Evolutionary conservation across 2,113 vertebrate species (phyloP).

Genomic region (human): DNA sequence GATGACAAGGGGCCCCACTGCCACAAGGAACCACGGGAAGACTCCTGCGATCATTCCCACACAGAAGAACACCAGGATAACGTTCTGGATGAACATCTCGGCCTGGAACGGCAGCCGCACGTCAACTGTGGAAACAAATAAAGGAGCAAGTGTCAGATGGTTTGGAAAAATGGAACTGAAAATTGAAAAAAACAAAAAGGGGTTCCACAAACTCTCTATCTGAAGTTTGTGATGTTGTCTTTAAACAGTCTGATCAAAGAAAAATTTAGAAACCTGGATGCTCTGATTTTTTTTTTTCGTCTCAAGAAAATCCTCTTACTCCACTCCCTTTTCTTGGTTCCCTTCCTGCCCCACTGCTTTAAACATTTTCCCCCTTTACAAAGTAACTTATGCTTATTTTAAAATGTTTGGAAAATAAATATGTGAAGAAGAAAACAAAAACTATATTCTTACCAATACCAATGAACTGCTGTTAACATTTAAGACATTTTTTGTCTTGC

Average conservation of each 20-base stretch:
- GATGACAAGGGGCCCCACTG: slow-evolving; percentile 90
- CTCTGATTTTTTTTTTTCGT: not conserved
- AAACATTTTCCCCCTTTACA: not conserved
- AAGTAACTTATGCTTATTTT: not conserved
- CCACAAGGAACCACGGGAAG: slow-evolving; percentile 95
- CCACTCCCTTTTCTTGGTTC: not conserved
- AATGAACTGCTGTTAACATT: not conserved
- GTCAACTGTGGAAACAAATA: slow-evolving; percentile 84
- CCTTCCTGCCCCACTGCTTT: not conserved
- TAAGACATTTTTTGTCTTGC: not conserved
- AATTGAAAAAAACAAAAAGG: not conserved
- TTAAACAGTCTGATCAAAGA: not conserved
- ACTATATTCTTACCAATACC: slow-evolving; percentile 18
- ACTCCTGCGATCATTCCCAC: slow-evolving; percentile 91
- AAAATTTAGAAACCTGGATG: not conserved
- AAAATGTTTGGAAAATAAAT: slow-evolving; percentile 20
- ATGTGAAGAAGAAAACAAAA: not conserved
- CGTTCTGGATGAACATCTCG: slow-evolving; percentile 96
- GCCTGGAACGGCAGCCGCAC: slow-evolving; percentile 95
- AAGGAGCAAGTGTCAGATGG: not conserved
- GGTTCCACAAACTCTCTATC: not conserved
- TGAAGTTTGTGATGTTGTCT: not conserved
- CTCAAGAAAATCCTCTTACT: not conserved
- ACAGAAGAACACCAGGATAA: slow-evolving; percentile 95
- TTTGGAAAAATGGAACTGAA: not conserved